Evolutionary conservation across 2,888 invertebrate genomes (phyloP), one percentile per base, ranked within the genome.

Genomic region (Tachina fera): DNA sequence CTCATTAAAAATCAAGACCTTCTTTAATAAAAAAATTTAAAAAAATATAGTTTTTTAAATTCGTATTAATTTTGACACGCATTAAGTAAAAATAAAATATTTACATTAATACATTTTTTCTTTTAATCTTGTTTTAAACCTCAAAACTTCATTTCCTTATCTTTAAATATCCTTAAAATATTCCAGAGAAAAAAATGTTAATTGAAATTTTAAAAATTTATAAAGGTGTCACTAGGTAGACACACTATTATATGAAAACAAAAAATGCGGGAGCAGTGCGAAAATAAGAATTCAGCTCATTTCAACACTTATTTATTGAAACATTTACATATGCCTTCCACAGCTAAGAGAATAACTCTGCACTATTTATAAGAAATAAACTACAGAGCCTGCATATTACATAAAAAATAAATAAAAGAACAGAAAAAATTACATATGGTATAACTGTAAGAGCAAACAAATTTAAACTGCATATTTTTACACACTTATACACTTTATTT

Each of bases 271-370:
- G 60, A 31, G 31, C 31, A 31, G 14, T 16, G 39, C 2, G 41
- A 47, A 47, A 51, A 43, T 9, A 16, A 71, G 45, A 63, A 60
- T 14, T 11, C 14, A 41, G 45, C 68, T 45, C 47, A 71, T 70
- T 76, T 82, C 71, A 76, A 71, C 76, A 82, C 76, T 82, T 82
- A 63, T 76, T 76, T 76, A 76, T 71, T 82, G 63, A 82, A 82
- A 65, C 70, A 82, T 82, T 76, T 76, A 70, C 49, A 82, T 71
- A 39, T 70, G 13, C 56, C 60, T 74, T 67, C 22, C 60, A 13
- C 74, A 58, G 67, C 51, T 60, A 49, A 74, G 58, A 49, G 47
- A 77, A 77, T 31, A 58, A 19, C 41, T 61, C 58, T 8, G 39
- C 58, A 74, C 47, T 14, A 6, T 31, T 51, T 16, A 9, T 14